Evolutionary conservation across 2,113 vertebrate species (phyloP).

Genomic region (Pterocles burchelli): DNA sequence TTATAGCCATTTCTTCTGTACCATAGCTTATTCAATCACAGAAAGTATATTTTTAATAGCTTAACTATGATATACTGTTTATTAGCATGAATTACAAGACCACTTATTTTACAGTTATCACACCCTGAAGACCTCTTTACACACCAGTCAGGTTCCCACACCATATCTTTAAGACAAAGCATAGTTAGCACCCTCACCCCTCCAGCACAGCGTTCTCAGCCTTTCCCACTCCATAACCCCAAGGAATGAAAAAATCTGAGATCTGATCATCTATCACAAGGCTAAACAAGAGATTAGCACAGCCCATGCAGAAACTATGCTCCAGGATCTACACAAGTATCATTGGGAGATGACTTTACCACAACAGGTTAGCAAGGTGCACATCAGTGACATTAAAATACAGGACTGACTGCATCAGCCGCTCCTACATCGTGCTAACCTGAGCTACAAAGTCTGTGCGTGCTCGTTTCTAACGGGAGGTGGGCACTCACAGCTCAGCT

Average conservation of each 20-base stretch:
- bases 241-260: neutral
- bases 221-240: neutral
- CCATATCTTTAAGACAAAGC: neutral
- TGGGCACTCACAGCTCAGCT: neutral
- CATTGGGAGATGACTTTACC: neutral
- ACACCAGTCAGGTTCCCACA: neutral
- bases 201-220: neutral
- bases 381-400: neutral
- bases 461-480: rapidly evolving
- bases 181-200: neutral
- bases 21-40: neutral
- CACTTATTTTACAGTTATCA: neutral
- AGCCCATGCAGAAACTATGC: neutral
- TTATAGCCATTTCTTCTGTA: neutral
- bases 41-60: neutral
- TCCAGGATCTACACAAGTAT: neutral
- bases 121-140: neutral
- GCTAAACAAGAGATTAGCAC: neutral
- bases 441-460: neutral
- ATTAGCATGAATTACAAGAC: neutral
- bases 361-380: neutral
- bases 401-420: neutral
- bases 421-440: neutral
- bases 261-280: neutral
- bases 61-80: neutral